Evolutionary conservation across 2,888 invertebrate genomes (phyloP), one percentile per base, ranked within the genome.

Genomic region (Anthrax anthrax): DNA sequence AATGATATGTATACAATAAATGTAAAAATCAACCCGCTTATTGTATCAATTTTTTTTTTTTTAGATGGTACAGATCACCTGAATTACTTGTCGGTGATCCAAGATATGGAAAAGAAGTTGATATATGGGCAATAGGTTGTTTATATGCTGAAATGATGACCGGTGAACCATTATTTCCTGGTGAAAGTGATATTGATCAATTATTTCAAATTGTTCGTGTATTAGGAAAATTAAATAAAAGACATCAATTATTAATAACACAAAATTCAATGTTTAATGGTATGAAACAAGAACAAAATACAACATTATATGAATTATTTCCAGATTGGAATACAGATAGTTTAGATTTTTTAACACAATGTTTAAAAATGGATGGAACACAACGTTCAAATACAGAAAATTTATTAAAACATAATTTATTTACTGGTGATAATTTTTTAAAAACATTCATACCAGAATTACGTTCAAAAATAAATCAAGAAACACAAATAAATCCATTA

Each of bases 121-220:
- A 91, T 60, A 78, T 89, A 46, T 91, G 90, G 90, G 88, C 90
- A 1, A 75, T 84, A 4, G 90, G 90, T 0, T 89, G 89, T 57
- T 69, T 90, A 12, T 79, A 82, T 57, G 78, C 86, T 3, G 90
- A 90, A 71, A 86, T 90, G 82, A 71, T 88, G 68, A 84, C 81
- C 0, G 88, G 88, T 0, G 85, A 87, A 57, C 87, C 90, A 0
- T 64, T 90, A 43, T 89, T 89, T 66, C 88, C 90, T 0, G 90
- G 90, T 0, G 87, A 90, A 58, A 88, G 88, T 1, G 90, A 91
- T 63, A 84, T 90, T 46, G 91, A 91, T 62, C 90, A 90, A 60
- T 72, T 91, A 1, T 85, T 81, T 56, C 77, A 84, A 52, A 89
- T 90, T 51, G 81, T 84, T 37, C 82, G 80, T 66, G 74, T 80